Conservation (phyloP, 2,113 vertebrate genomes). For the Symphodus melops region DNA sequence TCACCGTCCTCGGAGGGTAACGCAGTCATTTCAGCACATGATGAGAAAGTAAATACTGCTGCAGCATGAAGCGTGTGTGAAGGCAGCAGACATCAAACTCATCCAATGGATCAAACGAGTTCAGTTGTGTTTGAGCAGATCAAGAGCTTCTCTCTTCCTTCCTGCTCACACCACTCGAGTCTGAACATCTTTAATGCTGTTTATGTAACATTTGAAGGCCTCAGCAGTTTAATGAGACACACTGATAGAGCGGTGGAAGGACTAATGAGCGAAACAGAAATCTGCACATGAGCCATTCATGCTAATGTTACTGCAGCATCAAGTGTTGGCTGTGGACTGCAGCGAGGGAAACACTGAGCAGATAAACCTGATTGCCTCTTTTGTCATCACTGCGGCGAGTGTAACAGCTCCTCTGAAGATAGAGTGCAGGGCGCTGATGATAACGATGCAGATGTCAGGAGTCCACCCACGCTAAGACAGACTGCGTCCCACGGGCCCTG, state of each 20-base stretch:
- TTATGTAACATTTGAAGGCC: slow-evolving; percentile 14
- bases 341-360: slow-evolving; percentile 13
- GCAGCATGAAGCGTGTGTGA: no score
- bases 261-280: slow-evolving; percentile 42
- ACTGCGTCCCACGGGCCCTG: background rate
- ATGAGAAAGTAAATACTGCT: no score
- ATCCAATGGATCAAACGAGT: no score
- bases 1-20: no score
- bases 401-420: slow-evolving; percentile 7
- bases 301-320: background rate
- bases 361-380: slow-evolving; percentile 26
- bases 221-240: slow-evolving; percentile 38
- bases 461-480: background rate
- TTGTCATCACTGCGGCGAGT: slow-evolving; percentile 13
- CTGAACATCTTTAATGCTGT: slow-evolving; percentile 24
- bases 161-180: background rate
- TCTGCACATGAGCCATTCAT: slow-evolving; percentile 9
- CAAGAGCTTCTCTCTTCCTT: no score
- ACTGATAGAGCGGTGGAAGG: slow-evolving; percentile 19
- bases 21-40: no score
- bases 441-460: background rate
- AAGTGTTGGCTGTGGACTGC: slow-evolving; percentile 3
- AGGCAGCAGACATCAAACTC: no score
- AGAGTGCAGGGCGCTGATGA: background rate
- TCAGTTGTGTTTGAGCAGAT: no score